Percentiles rank a stretch among this genome's conserved stretches.
These are phyloP conservation scores for Neodontobutis hainanensis DNA, from an alignment of 2,113 vertebrate species.

Conservation along the genomic window DNA sequence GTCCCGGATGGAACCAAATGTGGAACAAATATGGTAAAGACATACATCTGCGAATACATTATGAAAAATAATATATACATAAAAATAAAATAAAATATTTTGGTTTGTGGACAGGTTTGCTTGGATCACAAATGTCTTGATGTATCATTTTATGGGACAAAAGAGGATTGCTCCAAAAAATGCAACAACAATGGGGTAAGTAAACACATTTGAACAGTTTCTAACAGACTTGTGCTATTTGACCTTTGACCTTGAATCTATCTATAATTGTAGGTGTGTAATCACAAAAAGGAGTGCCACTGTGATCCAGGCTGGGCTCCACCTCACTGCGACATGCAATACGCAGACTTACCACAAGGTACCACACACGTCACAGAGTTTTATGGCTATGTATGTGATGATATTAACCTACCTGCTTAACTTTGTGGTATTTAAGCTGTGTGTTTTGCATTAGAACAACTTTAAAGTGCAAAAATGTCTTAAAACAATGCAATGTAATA, in stretches of 20 bases:
- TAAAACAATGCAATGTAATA: no score
- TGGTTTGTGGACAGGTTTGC: conserved; percentile 81
- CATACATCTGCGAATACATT: rapidly evolving
- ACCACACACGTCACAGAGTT: neutral
- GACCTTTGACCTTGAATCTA: neutral
- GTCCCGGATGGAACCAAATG: conserved; percentile 85
- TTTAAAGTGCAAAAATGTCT: no score
- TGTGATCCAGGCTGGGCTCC: conserved; percentile 86
- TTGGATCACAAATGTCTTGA: conserved; percentile 81
- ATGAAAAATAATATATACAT: neutral
- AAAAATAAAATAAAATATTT: neutral
- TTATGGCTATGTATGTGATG: neutral
- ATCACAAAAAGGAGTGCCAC: conserved; percentile 85
- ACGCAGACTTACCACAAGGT: conserved; percentile 68
- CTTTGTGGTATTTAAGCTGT: no score
- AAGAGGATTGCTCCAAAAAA: conserved; percentile 81
- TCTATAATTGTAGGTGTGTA: conserved; percentile 82
- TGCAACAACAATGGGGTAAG: conserved; percentile 85
- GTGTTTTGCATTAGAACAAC: no score
- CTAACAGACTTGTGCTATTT: neutral
- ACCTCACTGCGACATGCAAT: conserved; percentile 77
- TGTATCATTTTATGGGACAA: conserved; percentile 75
- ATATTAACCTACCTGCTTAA: no score
- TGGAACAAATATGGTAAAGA: conserved; percentile 80
- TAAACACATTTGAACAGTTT: neutral